These are phyloP conservation scores for Rhaphigaster nebulosa DNA, from an alignment of 2,888 invertebrate genomes.

Conservation along the genomic window DNA sequence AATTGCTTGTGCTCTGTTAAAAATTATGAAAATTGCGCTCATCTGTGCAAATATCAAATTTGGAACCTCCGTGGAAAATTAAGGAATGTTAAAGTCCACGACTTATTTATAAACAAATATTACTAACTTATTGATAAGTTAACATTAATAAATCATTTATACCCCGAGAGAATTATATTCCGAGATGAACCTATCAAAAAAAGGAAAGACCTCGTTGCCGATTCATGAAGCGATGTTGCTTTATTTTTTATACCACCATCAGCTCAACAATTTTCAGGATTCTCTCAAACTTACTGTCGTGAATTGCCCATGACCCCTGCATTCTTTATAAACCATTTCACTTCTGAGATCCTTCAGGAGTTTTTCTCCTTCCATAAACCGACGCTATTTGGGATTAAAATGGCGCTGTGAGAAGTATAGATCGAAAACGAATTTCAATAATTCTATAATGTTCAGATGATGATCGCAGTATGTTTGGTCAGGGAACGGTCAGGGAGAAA, in stretches of 20 bases:
- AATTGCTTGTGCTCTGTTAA: too few relatives aligned
- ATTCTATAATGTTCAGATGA: neutral
- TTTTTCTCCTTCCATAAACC: neutral
- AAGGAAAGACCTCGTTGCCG: neutral
- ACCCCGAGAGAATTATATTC: neutral
- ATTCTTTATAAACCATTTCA: conserved; percentile 9
- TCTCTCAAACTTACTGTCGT: neutral
- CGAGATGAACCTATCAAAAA: neutral
- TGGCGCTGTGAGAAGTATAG: neutral
- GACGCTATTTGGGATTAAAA: neutral
- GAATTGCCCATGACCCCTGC: neutral
- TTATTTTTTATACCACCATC: neutral
- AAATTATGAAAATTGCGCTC: too few relatives aligned
- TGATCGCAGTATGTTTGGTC: too few relatives aligned
- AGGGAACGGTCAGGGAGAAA: too few relatives aligned
- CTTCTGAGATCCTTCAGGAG: neutral
- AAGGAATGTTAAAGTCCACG: too few relatives aligned
- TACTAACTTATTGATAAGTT: too few relatives aligned
- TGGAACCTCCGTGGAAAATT: too few relatives aligned
- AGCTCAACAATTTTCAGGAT: conserved; percentile 1
- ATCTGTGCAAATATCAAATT: too few relatives aligned
- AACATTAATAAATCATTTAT: neutral
- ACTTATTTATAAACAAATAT: too few relatives aligned
- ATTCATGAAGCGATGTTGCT: neutral
- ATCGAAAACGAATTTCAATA: neutral